Evolutionary conservation across 2,888 invertebrate species (phyloP).

Genomic region (Poecilobothrus nobilitatus): DNA sequence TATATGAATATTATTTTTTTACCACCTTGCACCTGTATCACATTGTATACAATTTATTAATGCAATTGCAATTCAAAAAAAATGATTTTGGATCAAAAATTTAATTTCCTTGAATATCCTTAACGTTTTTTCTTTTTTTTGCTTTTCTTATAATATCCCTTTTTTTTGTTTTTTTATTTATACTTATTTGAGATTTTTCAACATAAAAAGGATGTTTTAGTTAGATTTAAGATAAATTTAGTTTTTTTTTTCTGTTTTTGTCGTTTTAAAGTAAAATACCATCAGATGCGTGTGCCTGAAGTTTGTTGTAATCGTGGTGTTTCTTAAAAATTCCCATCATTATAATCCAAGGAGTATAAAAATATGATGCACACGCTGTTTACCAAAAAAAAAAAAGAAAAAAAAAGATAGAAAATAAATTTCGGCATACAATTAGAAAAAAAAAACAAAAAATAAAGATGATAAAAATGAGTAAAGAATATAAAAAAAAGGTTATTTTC

Average conservation of each 20-base stretch:
- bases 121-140: no score
- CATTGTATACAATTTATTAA: no score
- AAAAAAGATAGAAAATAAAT: slow-evolving; percentile 16
- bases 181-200: not conserved
- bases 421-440: slow-evolving; percentile 16
- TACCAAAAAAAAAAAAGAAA: slow-evolving; percentile 15
- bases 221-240: not conserved
- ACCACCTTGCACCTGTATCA: no score
- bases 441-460: slow-evolving; percentile 11
- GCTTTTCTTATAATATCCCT: no score
- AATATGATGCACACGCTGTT: slow-evolving; percentile 17
- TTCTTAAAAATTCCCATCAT: not conserved
- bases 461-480: not conserved
- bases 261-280: not conserved
- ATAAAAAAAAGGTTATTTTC: slow-evolving; percentile 17
- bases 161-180: no score
- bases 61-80: no score
- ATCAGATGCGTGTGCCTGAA: not conserved
- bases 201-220: not conserved
- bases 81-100: no score
- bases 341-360: not conserved
- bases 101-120: no score
- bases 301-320: not conserved
- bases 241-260: not conserved
- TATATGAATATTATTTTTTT: no score